These are phyloP conservation scores for Pangasius krempfi DNA, from an alignment of 2,797 vertebrate species.

Conservation along the genomic window DNA sequence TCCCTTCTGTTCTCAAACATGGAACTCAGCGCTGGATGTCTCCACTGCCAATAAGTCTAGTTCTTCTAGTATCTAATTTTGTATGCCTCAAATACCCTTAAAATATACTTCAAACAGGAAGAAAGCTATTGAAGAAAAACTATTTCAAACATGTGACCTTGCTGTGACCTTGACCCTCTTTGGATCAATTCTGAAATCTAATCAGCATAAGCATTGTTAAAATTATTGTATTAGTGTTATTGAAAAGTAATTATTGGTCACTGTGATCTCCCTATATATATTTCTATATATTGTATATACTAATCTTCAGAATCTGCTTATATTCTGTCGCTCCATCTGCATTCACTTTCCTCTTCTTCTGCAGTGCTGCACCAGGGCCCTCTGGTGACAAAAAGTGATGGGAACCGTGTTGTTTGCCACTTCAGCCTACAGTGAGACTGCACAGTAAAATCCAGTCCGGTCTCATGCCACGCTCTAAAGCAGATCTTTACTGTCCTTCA, in stretches of 20 bases:
- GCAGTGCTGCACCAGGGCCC: constrained; percentile 21
- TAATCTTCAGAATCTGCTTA: not conserved
- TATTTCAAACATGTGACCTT: not conserved
- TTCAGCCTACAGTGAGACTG: constrained; percentile 21
- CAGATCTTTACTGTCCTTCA: constrained; percentile 52
- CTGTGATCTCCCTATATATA: not conserved
- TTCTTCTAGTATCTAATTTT: not conserved
- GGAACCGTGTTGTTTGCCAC: constrained; percentile 16
- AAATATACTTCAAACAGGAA: not conserved
- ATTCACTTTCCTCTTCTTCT: not conserved
- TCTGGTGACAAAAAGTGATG: constrained; percentile 41
- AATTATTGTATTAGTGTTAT: not conserved
- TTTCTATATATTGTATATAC: not conserved
- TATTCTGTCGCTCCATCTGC: not conserved
- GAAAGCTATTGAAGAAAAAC: not conserved
- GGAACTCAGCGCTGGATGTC: too few relatives aligned
- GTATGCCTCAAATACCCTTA: not conserved
- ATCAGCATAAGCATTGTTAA: too few relatives aligned
- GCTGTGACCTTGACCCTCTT: not conserved
- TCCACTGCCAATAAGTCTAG: not conserved
- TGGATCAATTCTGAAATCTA: not conserved
- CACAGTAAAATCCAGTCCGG: constrained; percentile 27
- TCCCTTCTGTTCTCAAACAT: not conserved
- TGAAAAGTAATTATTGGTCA: not conserved
- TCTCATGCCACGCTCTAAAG: constrained; percentile 36